Base-by-base conservation (phyloP, 2,888 invertebrate species). In the Cantharis rufa region DNA sequence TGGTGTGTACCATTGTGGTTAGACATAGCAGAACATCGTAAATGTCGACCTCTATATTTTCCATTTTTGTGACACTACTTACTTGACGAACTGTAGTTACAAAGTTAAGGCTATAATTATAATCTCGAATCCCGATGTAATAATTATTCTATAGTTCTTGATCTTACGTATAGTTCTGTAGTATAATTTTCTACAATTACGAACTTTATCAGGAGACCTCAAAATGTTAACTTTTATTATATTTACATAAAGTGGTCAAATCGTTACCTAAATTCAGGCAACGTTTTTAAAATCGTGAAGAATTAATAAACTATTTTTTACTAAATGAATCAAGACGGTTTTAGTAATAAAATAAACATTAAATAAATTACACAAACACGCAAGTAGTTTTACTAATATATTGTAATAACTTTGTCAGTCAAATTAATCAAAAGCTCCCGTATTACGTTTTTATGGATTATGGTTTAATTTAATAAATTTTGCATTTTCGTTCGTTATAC, bases 181-280 rank as follows among this genome's bases (percentile, higher is more conserved):
- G 84, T 83, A 86, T 86, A 86, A 86, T 86, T 86, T 86, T 84
- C 86, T 86, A 85, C 86, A 86, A 86, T 86, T 86, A 86, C 84
- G 85, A 84, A 81, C 83, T 82, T 81, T 80, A 80, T 74, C 85
- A 84, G 84, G 79, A 83, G 83, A 82, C 80, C 84, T 83, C 84
- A 85, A 86, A 80, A 78, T 78, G 81, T 81, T 72, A 32, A 16
- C 32, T 16, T 32, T 16, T 16, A 15, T 28, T 16, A 69, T 48
- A 48, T 48, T 48, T 48, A 48, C 48, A 48, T 48, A 48, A 48
- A 48, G 48, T n/a, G n/a, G n/a, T n/a, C n/a, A 48, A 48, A 48
- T n/a, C 48, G 2, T 48, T 48, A 48, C 48, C 48, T n/a, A 48
- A 48, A 48, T 48, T 48, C 48, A 7, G n/a, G 48, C 48, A 48